Base-by-base conservation (phyloP, 2,888 invertebrate genomes). In the Hirtodrosophila trivittata region DNA sequence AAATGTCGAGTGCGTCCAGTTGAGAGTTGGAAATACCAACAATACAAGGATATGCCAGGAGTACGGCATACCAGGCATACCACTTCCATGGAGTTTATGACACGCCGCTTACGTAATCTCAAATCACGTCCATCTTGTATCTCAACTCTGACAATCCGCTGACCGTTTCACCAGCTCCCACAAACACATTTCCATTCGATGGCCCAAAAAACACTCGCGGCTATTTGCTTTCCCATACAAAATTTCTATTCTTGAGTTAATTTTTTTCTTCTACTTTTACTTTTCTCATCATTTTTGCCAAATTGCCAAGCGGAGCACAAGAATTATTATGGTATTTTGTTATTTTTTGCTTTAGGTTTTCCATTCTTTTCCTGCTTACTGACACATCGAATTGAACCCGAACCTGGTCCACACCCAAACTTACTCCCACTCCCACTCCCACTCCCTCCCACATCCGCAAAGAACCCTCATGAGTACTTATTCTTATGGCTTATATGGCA, bases 251-350 rank as follows among this genome's bases (percentile, higher is more conserved):
- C 6, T 16, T 38, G 1, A 6, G 1, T 9, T 5, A 16, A 3
- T n/a, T 6, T 38, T 38, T 38, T 16, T 18, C 8, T 16, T 38
- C 3, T 8, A n/a, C 13, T 25, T 41, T 21, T 26, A n/a, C 26
- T 3, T 3, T 10, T 38, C 25, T 41, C 16, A 25, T 3, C 41
- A 43, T 38, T 38, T 45, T 50, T 55, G 55, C 45, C 60, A 51
- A 75, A 78, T 84, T 84, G 87, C 72, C 82, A 80, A 87, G 80
- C 86, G 85, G 86, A 87, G 85, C 88, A 82, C 76, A 77, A 83
- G 84, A 87, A 89, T 89, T 88, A 86, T 89, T 87, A 85, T 76
- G 80, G 74, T 75, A 81, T 49, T 51, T 64, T 46, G 13, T 18
- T 33, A 32, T n/a, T 41, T 26, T 56, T 49, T 63, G 60, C 59